Base-by-base conservation (phyloP, 2,888 invertebrate species). In the Aspidapion aeneum region DNA sequence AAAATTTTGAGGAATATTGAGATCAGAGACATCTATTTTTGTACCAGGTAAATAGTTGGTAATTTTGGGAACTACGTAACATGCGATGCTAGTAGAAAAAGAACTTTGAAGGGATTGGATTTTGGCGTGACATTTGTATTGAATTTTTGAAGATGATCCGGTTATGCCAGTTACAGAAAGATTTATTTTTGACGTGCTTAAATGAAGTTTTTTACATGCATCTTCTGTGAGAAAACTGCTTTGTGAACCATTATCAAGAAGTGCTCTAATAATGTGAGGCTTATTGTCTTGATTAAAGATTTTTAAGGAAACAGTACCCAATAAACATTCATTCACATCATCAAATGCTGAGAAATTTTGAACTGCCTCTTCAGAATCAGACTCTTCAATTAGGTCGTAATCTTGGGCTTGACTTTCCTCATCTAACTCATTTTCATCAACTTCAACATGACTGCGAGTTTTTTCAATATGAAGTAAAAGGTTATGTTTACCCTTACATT, bases 41-140 rank as follows among this genome's bases (percentile, higher is more conserved):
- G 35, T 50, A n/a, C 7, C 9, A 2, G 63, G 61, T 16, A 48
- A 19, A 3, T 16, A 1, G 21, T 21, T 35, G 9, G 60, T 63
- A 18, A 63, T 63, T 49, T 60, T 62, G 52, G 61, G 55, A 18
- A 64, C 17, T 12, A 61, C 22, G 20, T 62, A 62, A 56, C 64
- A 64, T n/a, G n/a, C 16, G 17, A 60, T 9, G 18, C 48, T 20
- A n/a, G 1, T 18, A n/a, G 16, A 21, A 54, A 59, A 66, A 48
- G 22, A 19, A 48, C 21, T 63, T 16, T 22, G 16, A 21, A 54
- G 58, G 1, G 63, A 66, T 18, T 35, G 35, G 18, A 60, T 59
- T 56, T 20, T 50, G 7, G 52, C 17, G 48, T 56, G 35, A 60
- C 63, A 60, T 49, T 63, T 60, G 21, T 12, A 50, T 16, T 56